These are phyloP conservation scores for Chaetoderma sp. DNA, from an alignment of 2,888 invertebrate species.

Conservation along the genomic window DNA sequence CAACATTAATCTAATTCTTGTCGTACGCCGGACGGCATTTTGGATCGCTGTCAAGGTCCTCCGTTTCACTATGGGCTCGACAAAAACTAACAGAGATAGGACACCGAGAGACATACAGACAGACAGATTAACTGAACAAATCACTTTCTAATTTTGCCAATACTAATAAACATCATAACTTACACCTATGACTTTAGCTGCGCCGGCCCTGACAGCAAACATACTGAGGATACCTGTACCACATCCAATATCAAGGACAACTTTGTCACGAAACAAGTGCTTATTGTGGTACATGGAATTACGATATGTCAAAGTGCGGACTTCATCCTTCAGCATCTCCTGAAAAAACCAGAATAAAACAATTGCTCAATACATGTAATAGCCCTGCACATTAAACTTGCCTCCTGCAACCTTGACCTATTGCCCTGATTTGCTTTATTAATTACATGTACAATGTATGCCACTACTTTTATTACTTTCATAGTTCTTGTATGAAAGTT, in stretches of 20 bases:
- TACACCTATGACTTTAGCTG: slow-evolving; percentile 89
- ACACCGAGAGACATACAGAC: too few relatives aligned
- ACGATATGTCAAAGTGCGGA: slow-evolving; percentile 96
- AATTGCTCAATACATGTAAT: background rate
- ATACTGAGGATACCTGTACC: slow-evolving; percentile 99
- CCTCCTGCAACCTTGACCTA: background rate
- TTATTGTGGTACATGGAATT: slow-evolving; percentile 99
- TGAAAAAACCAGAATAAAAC: slow-evolving; percentile 47
- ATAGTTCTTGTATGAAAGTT: too few relatives aligned
- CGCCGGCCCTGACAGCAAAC: slow-evolving; percentile 99
- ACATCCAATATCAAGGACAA: slow-evolving; percentile 97
- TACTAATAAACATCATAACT: too few relatives aligned
- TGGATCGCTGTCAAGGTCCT: too few relatives aligned
- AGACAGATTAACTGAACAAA: too few relatives aligned
- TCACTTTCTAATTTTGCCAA: too few relatives aligned
- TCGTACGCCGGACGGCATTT: too few relatives aligned
- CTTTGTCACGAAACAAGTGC: slow-evolving; percentile 93
- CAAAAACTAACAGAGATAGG: too few relatives aligned
- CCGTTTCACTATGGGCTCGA: too few relatives aligned
- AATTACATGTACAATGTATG: background rate
- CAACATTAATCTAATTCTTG: too few relatives aligned
- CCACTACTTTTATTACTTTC: background rate
- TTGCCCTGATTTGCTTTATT: too few relatives aligned
- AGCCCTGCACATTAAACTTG: background rate
- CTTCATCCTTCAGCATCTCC: slow-evolving; percentile 99